Conservation (phyloP, 2,888 invertebrate species). For the Amaurobius ferox region DNA sequence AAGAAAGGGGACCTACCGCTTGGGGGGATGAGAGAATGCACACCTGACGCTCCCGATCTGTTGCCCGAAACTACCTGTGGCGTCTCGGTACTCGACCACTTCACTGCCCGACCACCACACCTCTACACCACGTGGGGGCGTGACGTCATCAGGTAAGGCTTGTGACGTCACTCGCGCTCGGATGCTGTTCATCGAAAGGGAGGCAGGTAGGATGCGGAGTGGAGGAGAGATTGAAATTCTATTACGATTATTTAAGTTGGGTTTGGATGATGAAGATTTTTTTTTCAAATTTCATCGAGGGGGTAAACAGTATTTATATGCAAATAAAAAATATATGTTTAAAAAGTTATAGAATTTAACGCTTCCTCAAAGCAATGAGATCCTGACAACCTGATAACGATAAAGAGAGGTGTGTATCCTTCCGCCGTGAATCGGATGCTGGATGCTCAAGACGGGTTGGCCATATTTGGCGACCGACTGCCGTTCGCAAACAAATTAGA, state of each 20-base stretch:
- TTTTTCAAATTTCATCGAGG: background rate
- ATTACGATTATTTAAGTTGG: background rate
- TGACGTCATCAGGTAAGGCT: slow-evolving; percentile 69
- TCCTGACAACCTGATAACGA: slow-evolving; percentile 53
- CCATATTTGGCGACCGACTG: slow-evolving; percentile 47
- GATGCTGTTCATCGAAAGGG: slow-evolving; percentile 55
- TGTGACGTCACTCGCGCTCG: slow-evolving; percentile 57
- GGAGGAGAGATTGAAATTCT: too few species aligned
- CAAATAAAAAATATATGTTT: background rate
- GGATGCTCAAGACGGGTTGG: background rate
- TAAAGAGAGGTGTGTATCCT: slow-evolving; percentile 66
- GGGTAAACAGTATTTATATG: background rate
- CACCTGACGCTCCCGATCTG: slow-evolving; percentile 51
- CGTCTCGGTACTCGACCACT: slow-evolving; percentile 66
- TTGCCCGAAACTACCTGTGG: slow-evolving; percentile 68
- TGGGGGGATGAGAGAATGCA: slow-evolving; percentile 14
- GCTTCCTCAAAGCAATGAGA: slow-evolving; percentile 27
- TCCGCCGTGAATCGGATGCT: slow-evolving; percentile 50
- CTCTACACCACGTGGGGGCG: slow-evolving; percentile 62
- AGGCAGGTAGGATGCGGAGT: slow-evolving; percentile 35
- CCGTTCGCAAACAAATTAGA: background rate
- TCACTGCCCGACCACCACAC: slow-evolving; percentile 60
- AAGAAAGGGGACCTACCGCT: slow-evolving; percentile 55
- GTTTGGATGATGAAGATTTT: background rate
- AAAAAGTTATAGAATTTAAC: background rate